phyloP scores from a whole-genome alignment of 2,113 vertebrate species.

The Acanthochromis polyacanthus region DNA sequence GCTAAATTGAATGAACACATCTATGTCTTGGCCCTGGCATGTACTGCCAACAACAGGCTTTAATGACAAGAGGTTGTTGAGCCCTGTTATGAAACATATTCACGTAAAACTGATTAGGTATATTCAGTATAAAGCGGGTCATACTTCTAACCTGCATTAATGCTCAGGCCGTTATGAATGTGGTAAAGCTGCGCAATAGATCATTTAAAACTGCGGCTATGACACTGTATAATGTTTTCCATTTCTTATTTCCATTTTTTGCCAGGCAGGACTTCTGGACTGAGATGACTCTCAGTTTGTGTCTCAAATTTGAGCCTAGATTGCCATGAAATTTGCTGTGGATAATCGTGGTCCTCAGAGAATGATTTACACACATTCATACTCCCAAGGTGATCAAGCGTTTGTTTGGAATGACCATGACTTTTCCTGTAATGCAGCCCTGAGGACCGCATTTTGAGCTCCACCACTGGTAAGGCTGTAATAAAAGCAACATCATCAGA shows the following conservation, averaged over 20 bases:
- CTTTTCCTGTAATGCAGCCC: slow-evolving; percentile 6
- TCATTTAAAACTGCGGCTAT: neutral
- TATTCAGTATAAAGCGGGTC: too few species aligned
- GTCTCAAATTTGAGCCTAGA: neutral
- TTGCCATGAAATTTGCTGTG: neutral
- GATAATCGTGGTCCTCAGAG: neutral
- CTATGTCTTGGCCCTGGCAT: too few species aligned
- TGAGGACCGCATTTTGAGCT: neutral
- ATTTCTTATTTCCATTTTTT: neutral
- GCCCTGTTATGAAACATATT: too few species aligned
- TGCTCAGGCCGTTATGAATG: too few species aligned
- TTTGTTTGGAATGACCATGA: slow-evolving; percentile 23
- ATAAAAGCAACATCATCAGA: slow-evolving; percentile 22
- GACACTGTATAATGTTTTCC: neutral
- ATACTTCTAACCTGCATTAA: too few species aligned
- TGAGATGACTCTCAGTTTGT: neutral
- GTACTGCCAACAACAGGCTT: too few species aligned
- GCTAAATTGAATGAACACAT: too few species aligned
- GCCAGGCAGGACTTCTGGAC: neutral
- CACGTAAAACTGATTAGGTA: too few species aligned
- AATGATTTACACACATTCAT: slow-evolving; percentile 8
- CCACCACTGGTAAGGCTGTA: neutral
- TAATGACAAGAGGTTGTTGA: too few species aligned
- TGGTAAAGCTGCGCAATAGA: too few species aligned
- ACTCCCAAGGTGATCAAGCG: neutral